Percentiles rank a stretch among this genome's conserved stretches.
Conservation (phyloP, 2,113 vertebrate species). For the Forbesichthys agassizii region DNA sequence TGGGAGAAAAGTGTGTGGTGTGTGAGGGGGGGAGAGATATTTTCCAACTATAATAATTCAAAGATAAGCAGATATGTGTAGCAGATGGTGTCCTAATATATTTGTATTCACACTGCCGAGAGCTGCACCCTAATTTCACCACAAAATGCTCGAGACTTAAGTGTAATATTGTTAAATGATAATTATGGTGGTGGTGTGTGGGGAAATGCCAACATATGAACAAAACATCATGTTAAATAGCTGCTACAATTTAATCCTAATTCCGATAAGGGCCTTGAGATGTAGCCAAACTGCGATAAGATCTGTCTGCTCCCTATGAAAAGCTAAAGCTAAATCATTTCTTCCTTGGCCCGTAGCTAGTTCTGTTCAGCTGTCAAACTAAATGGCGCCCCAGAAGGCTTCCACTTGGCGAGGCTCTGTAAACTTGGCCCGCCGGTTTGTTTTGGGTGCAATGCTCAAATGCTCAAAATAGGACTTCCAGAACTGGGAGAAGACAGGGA, state of each 20-base stretch:
- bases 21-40: too few species aligned
- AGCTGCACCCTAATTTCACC: too few species aligned
- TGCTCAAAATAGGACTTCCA: constrained; percentile 10
- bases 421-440: neutral
- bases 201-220: neutral
- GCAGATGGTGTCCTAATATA: too few species aligned
- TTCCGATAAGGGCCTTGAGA: neutral
- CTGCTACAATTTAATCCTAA: neutral
- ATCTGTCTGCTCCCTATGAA: constrained; percentile 12
- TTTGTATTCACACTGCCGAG: too few species aligned
- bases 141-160: too few species aligned
- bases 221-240: neutral
- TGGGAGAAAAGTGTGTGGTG: too few species aligned
- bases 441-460: constrained; percentile 24
- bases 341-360: neutral
- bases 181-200: too few species aligned
- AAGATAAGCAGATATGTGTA: too few species aligned
- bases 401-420: neutral
- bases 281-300: constrained; percentile 10
- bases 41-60: too few species aligned
- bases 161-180: too few species aligned
- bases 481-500: constrained; percentile 19
- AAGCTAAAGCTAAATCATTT: constrained; percentile 2
- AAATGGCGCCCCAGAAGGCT: neutral
- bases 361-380: constrained; percentile 11